Base-by-base conservation (phyloP, 2,888 invertebrate species). In the Mamestra brassicae region DNA sequence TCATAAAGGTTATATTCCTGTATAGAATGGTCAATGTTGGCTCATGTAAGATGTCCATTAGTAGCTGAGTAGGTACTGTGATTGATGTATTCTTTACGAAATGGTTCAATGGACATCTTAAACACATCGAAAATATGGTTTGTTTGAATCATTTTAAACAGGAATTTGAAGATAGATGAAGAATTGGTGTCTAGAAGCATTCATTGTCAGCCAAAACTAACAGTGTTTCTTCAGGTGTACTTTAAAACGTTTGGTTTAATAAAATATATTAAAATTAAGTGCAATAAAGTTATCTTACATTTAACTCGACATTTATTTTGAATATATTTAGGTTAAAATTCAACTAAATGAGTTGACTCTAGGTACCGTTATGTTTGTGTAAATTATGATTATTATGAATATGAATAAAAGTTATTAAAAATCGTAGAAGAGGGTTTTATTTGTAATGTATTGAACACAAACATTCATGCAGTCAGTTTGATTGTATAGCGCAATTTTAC, bases 321-420 rank as follows among this genome's bases (percentile, higher is more conserved):
- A 82, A 85, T 81, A 84, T 78, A 84, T 79, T 85, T 87, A 87
- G 87, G 64, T 81, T 86, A 79, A 74, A 81, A 87, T 81, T 86
- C 86, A 88, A 85, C 89, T 86, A 88, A 90, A 88, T 90, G 91
- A 90, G 92, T 93, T 92, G 92, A 92, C 91, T 89, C 88, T 94
- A 94, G 93, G 88, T 94, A 93, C 93, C 95, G 96, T 96, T 96
- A 95, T 94, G 95, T 96, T 96, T 96, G 95, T 96, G 93, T 95
- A 96, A 94, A 95, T 95, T 96, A 94, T 94, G 90, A 93, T 92
- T 92, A 94, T 92, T 90, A 93, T 91, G 88, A 94, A 90, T 93
- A 94, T 92, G 91, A 94, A 94, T 94, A 94, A 87, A 95, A 95
- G 96, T 96, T 96, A 94, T 94, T 88, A 94, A 96, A 95, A 95